Percentiles rank a stretch among this genome's conserved stretches.
Evolutionary conservation across 2,888 invertebrate genomes (phyloP).

Genomic region (Ecliptopera silaceata): DNA sequence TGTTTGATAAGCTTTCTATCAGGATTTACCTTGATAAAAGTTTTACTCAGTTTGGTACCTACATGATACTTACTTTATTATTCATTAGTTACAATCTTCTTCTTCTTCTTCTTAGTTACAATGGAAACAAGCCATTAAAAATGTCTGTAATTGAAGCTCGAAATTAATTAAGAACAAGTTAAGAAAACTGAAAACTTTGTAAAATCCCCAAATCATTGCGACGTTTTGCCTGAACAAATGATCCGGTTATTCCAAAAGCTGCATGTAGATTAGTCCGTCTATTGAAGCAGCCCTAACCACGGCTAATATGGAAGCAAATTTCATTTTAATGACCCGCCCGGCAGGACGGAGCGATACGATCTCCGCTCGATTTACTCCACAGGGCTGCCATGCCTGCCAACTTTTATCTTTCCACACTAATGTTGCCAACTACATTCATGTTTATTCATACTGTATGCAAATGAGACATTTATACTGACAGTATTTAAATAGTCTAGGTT

Average conservation of each 20-base stretch:
- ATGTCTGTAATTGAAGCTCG: too few species aligned
- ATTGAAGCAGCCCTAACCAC: slow-evolving; percentile 39
- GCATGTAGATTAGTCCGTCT: slow-evolving; percentile 28
- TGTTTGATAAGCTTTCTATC: too few species aligned
- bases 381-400: slow-evolving; percentile 57
- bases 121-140: too few species aligned
- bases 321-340: slow-evolving; percentile 73
- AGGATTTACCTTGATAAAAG: too few species aligned
- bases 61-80: too few species aligned
- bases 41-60: too few species aligned
- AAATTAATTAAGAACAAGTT: too few species aligned
- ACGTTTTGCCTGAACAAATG: neutral
- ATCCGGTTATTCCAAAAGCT: slow-evolving; percentile 15
- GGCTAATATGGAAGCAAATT: slow-evolving; percentile 68
- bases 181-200: too few species aligned
- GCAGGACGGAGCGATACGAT: slow-evolving; percentile 56
- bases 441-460: slow-evolving; percentile 34
- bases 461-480: slow-evolving; percentile 27
- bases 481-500: slow-evolving; percentile 17
- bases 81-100: too few species aligned
- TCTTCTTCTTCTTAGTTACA: too few species aligned
- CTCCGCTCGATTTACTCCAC: slow-evolving; percentile 60
- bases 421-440: slow-evolving; percentile 30
- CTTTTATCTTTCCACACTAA: slow-evolving; percentile 37
- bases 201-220: neutral